A percentile compares a stretch with the other conserved stretches of the same genome.
phyloP scores from a whole-genome alignment of 1,140 invertebrate genomes.

The Drosophila kikkawai region DNA sequence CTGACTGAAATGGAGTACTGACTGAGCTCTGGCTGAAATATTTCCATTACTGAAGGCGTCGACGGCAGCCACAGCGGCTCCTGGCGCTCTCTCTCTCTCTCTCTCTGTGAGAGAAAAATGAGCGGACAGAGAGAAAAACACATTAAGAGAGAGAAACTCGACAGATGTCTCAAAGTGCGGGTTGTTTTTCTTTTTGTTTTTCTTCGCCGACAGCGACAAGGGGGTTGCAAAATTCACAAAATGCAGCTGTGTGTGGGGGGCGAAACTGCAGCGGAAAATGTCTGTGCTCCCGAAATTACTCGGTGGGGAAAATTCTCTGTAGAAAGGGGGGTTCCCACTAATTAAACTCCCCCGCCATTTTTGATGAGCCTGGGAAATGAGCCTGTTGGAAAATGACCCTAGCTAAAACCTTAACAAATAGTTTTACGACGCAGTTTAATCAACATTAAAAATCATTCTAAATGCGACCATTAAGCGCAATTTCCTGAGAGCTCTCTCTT shows the following conservation, averaged over 20 bases:
- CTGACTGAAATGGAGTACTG: conserved; percentile 74
- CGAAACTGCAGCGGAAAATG: conserved; percentile 33
- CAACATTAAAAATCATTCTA: conserved; percentile 47
- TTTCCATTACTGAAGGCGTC: conserved; percentile 75
- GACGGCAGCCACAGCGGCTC: conserved; percentile 65
- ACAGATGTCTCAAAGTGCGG: conserved; percentile 56
- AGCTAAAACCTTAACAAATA: conserved; percentile 17
- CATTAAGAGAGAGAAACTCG: conserved; percentile 21
- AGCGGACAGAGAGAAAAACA: conserved; percentile 14
- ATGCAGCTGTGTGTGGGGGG: conserved; percentile 29
- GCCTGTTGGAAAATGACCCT: neutral
- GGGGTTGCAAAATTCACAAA: conserved; percentile 42
- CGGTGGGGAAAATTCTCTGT: conserved; percentile 6
- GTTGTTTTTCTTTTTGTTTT: conserved; percentile 51
- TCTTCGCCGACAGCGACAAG: neutral
- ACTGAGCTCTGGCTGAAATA: conserved; percentile 44
- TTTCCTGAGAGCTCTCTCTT: conserved; percentile 28
- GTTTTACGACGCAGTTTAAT: conserved; percentile 46
- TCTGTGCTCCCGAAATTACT: conserved; percentile 8
- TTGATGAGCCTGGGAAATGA: conserved; percentile 18
- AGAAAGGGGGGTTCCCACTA: neutral
- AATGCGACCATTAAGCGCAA: conserved; percentile 40
- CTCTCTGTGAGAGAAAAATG: conserved; percentile 14
- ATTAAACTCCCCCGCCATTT: conserved; percentile 3
- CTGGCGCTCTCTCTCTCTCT: conserved; percentile 18